A percentile compares a stretch with the other conserved stretches of the same genome.
These are phyloP conservation scores for Enteromius viviparus DNA, from an alignment of 2,797 vertebrate species.

Conservation along the genomic window DNA sequence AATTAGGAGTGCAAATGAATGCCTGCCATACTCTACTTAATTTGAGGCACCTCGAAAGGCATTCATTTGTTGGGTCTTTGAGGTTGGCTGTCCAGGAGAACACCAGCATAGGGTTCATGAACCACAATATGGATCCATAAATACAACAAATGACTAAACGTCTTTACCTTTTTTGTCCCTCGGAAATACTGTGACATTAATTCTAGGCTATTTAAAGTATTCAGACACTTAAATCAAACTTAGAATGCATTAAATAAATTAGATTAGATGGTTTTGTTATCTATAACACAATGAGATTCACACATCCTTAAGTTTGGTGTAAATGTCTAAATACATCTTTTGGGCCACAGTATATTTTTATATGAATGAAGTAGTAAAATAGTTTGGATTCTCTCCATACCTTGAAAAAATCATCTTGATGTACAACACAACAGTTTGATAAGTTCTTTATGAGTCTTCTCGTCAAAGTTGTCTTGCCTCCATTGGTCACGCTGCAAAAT, in stretches of 20 bases:
- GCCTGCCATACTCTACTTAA: slow-evolving; percentile 31
- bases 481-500: slow-evolving; percentile 88
- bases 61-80: slow-evolving; percentile 64
- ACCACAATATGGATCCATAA: slow-evolving; percentile 67
- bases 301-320: neutral
- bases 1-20: slow-evolving; percentile 52
- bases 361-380: neutral
- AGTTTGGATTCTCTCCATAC: slow-evolving; percentile 70
- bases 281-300: neutral
- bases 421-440: slow-evolving; percentile 93
- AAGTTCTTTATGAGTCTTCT: slow-evolving; percentile 81
- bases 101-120: slow-evolving; percentile 79
- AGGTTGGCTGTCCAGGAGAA: slow-evolving; percentile 81
- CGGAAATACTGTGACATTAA: neutral
- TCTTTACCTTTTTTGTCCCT: slow-evolving; percentile 42
- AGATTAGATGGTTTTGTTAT: neutral
- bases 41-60: slow-evolving; percentile 25
- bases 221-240: slow-evolving; percentile 1
- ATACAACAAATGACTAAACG: slow-evolving; percentile 39
- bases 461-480: slow-evolving; percentile 95
- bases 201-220: neutral
- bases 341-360: neutral
- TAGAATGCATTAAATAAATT: neutral
- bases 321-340: slow-evolving; percentile 2
- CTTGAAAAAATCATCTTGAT: slow-evolving; percentile 98